Percentiles rank a stretch among this genome's conserved stretches.
phyloP scores from a whole-genome alignment of 2,113 vertebrate genomes.

The Alligator sinensis region DNA sequence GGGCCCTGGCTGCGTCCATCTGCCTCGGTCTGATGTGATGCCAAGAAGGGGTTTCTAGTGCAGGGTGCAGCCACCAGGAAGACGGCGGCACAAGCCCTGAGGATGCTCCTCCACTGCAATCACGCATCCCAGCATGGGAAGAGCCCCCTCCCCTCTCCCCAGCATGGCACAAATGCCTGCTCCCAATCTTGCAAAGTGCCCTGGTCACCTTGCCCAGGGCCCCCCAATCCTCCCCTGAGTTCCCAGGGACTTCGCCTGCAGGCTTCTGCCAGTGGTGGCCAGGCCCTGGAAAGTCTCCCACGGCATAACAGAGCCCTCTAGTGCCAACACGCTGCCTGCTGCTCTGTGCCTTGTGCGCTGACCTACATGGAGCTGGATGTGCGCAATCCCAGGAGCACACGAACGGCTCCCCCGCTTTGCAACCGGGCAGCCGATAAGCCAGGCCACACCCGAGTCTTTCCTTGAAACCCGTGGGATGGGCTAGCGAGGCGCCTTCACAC shows the following conservation, averaged over 20 bases:
- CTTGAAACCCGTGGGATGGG: not conserved
- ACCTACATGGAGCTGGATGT: accelerated
- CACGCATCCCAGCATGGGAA: not conserved
- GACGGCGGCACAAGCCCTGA: not conserved
- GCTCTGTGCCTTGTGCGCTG: too few relatives aligned
- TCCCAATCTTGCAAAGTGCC: not conserved
- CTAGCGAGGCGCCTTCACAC: not conserved
- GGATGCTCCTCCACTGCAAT: not conserved
- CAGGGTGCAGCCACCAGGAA: not conserved
- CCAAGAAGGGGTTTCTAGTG: not conserved
- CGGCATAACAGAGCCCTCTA: not conserved
- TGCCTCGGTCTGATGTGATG: not conserved
- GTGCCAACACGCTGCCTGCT: not conserved
- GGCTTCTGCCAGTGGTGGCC: too few relatives aligned
- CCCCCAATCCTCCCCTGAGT: not conserved
- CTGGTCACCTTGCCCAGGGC: not conserved
- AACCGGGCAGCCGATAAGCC: accelerated
- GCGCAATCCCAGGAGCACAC: accelerated
- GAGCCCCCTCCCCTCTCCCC: not conserved
- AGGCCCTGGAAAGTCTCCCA: not conserved
- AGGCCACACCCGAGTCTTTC: accelerated
- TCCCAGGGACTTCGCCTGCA: not conserved
- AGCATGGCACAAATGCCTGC: not conserved
- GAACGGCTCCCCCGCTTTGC: not conserved
- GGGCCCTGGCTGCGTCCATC: not conserved